phyloP scores from a whole-genome alignment of 2,797 vertebrate genomes.

The Caiman crocodilus region DNA sequence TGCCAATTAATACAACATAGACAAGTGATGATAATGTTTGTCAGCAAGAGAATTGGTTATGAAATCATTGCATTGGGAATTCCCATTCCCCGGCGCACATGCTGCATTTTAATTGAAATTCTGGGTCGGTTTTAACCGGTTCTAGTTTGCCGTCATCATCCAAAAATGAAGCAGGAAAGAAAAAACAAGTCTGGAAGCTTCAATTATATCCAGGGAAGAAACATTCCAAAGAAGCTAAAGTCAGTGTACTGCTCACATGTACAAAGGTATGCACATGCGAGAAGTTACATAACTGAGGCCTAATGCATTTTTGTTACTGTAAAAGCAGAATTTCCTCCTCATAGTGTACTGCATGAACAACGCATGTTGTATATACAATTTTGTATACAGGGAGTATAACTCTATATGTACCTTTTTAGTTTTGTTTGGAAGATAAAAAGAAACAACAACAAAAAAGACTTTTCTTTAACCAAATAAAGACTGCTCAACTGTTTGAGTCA shows the following conservation, averaged over 20 bases:
- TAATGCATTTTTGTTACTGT: neutral
- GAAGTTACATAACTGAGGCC: no score
- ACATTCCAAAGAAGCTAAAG: neutral
- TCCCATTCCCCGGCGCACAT: neutral
- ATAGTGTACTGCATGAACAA: neutral
- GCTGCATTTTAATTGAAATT: neutral
- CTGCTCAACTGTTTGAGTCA: neutral
- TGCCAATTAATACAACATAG: neutral
- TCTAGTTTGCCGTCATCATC: neutral
- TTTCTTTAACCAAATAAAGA: neutral
- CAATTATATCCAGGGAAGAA: neutral
- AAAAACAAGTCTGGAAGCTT: neutral
- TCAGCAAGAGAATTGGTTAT: neutral
- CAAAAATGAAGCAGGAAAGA: neutral
- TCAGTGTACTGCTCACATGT: neutral
- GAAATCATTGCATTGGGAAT: neutral
- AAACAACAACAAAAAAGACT: neutral
- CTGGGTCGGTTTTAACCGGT: neutral
- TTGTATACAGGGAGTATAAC: no score
- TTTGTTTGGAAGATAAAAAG: neutral
- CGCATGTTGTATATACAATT: neutral
- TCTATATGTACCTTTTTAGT: neutral
- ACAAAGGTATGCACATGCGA: neutral
- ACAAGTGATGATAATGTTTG: neutral
- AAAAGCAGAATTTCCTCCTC: no score